Evolutionary conservation across 2,888 invertebrate species (phyloP), one percentile per base, ranked within the genome.

Genomic region (Plagodis pulveraria): DNA sequence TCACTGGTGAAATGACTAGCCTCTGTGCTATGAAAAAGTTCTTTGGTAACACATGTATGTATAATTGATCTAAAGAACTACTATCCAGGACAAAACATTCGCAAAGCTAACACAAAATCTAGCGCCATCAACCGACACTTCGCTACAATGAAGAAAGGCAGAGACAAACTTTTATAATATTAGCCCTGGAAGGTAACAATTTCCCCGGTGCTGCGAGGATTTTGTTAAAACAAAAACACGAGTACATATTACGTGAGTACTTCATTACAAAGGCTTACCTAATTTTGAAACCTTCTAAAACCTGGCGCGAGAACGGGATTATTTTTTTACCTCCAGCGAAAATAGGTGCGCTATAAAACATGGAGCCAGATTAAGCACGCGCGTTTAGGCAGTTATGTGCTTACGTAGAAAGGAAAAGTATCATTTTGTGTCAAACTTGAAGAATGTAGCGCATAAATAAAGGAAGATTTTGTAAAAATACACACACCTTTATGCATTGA

Each of bases 181-280:
- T 69, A 70, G 61, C 66, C 64, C 58, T 41, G 57, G 22, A 62
- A 56, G 62, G 70, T 66, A 70, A 70, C 68, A 70, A 75, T 72
- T 74, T 72, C 66, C 66, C 38, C 58, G 52, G 58, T 65, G 61
- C 70, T 60, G 51, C 58, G 33, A 58, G 57, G 56, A 65, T 65
- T 66, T 58, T 62, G 62, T 59, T 62, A 71, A 79, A 81, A 79
- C 76, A 78, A 82, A 84, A 84, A 78, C 75, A 76, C 69, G 72
- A 80, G 76, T 76, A 78, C 76, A 74, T 56, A 72, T 72, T 73
- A 70, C 65, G 59, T 71, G 76, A 78, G 81, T 78, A 83, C 82
- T 87, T 87, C 83, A 84, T 88, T 87, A 88, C 83, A 86, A 84
- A 84, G 84, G 86, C 81, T 89, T 87, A 74, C 69, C 69, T 67